These are phyloP conservation scores for Scaptomyza cyrtandrae DNA, from an alignment of 2,888 invertebrate species.

Conservation along the genomic window DNA sequence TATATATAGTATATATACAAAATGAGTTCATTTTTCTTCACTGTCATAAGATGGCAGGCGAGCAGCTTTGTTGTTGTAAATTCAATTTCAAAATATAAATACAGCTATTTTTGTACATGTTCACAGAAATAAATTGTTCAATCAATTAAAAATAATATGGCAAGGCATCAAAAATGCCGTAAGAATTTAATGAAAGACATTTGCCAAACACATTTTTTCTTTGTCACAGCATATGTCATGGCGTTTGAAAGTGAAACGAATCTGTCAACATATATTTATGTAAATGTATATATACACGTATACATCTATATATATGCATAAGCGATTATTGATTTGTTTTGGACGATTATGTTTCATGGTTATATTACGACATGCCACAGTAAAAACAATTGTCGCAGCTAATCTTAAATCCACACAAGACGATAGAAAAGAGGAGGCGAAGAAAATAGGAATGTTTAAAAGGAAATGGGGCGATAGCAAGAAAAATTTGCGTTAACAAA, in stretches of 20 bases:
- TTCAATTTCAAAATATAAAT: not conserved
- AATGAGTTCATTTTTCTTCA: slow-evolving; percentile 1
- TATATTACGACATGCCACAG: slow-evolving; percentile 6
- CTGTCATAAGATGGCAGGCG: not conserved
- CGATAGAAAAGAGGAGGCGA: too few relatives aligned
- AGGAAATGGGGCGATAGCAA: not conserved
- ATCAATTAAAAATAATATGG: slow-evolving; percentile 1
- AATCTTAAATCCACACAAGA: slow-evolving; percentile 13
- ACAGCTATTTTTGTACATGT: not conserved
- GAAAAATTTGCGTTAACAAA: slow-evolving; percentile 45
- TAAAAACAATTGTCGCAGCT: slow-evolving; percentile 42
- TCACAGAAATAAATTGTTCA: not conserved
- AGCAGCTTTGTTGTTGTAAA: not conserved
- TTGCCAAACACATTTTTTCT: not conserved
- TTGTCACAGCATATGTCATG: not conserved
- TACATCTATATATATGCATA: slow-evolving; percentile 3
- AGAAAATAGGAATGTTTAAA: not conserved
- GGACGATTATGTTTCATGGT: slow-evolving; percentile 20
- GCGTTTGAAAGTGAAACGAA: not conserved
- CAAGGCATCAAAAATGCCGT: not conserved
- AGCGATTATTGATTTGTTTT: slow-evolving; percentile 18
- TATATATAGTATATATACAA: not conserved
- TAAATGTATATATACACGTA: not conserved
- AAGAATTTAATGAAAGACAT: not conserved
- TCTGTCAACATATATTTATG: not conserved